Evolutionary conservation across 2,797 vertebrate genomes (phyloP), one percentile per base, ranked within the genome.

Genomic region (Tolypeutes matacus): DNA sequence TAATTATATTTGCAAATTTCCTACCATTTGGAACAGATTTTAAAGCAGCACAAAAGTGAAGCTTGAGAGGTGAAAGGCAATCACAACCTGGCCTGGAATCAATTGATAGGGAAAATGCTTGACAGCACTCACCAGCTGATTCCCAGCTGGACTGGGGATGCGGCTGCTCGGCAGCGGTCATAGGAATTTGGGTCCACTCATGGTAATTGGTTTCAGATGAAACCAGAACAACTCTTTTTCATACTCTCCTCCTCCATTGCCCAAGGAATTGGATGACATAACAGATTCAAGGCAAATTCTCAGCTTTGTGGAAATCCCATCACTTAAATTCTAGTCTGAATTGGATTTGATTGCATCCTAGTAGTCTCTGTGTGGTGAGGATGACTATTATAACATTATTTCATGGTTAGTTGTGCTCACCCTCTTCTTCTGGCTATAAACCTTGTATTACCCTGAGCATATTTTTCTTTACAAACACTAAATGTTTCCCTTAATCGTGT

Each of bases 161-260:
- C 7, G 42, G 89, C 95, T 90, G 86, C 70, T 65, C 36, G 6
- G 78, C 93, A 56, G 93, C 92, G 1, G 39, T 49, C 91, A 60
- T 7, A 69, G 96, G 83, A 94, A 89, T 93, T 87, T 89, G 76
- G 73, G 82, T 56, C 93, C 65, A 80, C 69, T 93, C 89, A 9
- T 3, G 31, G 82, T 97, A 97, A 98, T 93, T 94, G 96, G 96
- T 97, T 85, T 75, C 89, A 97, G 95, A 92, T 95, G 77, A 88
- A 51, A 90, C 3, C 69, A 96, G 87, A 97, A 34, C 51, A 76
- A 78, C 36, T 94, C 80, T 20, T 53, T 39, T 95, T 65, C 81
- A 95, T 81, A 92, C 76, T 92, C 76, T 94, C 93, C 14, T 84
- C 69, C 60, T 67, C 29, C 46, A 69, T 34, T 88, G 91, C 49